These are phyloP conservation scores for Dreissena polymorpha DNA, from an alignment of 1,140 invertebrate species.

Conservation along the genomic window DNA sequence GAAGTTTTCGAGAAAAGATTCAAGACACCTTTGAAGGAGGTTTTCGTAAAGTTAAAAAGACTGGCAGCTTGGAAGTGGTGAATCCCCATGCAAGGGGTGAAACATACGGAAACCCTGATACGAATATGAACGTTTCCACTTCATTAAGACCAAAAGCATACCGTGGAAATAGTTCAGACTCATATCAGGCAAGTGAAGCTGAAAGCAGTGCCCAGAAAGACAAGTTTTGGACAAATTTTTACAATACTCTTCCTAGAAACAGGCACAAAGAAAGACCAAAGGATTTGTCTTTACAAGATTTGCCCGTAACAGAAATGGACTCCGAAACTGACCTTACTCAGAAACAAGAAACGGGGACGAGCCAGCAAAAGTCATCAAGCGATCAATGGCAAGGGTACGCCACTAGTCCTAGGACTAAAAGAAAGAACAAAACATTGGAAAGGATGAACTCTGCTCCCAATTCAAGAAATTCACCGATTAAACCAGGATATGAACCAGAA, in stretches of 20 bases:
- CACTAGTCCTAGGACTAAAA: constrained; percentile 52
- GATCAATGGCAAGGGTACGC: constrained; percentile 46
- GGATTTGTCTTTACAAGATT: constrained; percentile 49
- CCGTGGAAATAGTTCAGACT: constrained; percentile 31
- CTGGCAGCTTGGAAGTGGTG: constrained; percentile 50
- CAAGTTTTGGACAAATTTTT: constrained; percentile 56
- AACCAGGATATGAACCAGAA: constrained; percentile 14
- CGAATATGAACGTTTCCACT: constrained; percentile 53
- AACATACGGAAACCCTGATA: constrained; percentile 49
- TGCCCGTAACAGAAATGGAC: constrained; percentile 47
- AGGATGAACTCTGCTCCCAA: constrained; percentile 54
- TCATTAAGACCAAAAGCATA: constrained; percentile 38
- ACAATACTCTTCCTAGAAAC: constrained; percentile 54
- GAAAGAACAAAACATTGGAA: constrained; percentile 48
- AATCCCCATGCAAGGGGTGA: constrained; percentile 19
- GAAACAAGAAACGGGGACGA: neutral
- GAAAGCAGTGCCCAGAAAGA: constrained; percentile 31
- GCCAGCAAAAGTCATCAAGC: neutral
- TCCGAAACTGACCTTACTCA: constrained; percentile 42
- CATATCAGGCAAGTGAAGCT: neutral
- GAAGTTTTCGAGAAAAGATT: constrained; percentile 52
- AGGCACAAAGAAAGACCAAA: constrained; percentile 52
- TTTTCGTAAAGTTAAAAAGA: constrained; percentile 46
- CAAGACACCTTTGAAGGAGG: constrained; percentile 53
- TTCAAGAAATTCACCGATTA: constrained; percentile 35